phyloP scores from a whole-genome alignment of 2,888 invertebrate species.

The Hirtodrosophila cameraria region DNA sequence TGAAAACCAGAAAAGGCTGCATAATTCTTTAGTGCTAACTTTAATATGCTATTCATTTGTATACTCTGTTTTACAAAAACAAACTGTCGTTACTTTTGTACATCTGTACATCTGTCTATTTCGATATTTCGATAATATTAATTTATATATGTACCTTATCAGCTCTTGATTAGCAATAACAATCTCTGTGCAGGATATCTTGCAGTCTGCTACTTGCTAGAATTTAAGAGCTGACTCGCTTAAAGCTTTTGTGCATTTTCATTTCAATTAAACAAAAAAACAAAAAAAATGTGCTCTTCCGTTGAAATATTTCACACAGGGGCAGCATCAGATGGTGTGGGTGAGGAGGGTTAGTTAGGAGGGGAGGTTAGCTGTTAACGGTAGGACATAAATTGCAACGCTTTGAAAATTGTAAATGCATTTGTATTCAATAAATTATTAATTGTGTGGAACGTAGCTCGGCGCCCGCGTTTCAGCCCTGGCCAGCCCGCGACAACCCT shows the following conservation, averaged over 20 bases:
- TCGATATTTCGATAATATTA: no score
- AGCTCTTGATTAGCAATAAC: no score
- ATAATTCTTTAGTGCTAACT: no score
- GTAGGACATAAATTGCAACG: constrained; percentile 57
- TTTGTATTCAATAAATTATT: constrained; percentile 68
- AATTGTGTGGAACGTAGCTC: constrained; percentile 35
- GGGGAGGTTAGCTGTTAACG: constrained; percentile 1
- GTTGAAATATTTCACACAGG: constrained; percentile 40
- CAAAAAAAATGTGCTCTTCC: constrained; percentile 58
- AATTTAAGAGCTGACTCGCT: constrained; percentile 8
- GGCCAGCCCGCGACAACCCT: constrained; percentile 12
- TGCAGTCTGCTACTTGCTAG: not conserved
- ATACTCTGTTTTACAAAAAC: no score
- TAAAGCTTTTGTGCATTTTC: constrained; percentile 37
- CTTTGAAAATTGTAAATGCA: constrained; percentile 62
- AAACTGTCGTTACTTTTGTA: no score
- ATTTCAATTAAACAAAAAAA: constrained; percentile 71
- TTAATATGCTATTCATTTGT: no score
- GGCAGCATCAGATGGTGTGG: not conserved
- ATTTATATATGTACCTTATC: no score
- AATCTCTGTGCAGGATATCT: constrained; percentile 28
- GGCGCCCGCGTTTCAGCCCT: constrained; percentile 1
- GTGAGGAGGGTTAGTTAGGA: not conserved
- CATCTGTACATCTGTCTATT: no score
- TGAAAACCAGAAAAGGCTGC: no score